Evolutionary conservation across 92 coral and sea anemone species (phyloP).

Genomic region (Zoanthus solanderi): DNA sequence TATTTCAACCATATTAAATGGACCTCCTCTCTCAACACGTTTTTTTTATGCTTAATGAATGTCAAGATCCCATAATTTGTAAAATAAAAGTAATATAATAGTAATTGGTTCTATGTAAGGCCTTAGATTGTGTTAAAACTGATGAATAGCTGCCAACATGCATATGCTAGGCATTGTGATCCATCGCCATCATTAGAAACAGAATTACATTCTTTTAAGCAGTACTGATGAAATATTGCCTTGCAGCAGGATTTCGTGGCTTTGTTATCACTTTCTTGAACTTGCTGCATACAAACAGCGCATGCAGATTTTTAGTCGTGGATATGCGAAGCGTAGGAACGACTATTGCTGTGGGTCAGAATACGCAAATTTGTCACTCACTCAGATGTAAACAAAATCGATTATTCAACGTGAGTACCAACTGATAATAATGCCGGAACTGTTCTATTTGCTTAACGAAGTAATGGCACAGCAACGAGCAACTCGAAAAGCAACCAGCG

Average conservation of each 20-base stretch:
- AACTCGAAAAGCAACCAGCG: not conserved
- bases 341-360: no score
- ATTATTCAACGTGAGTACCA: not conserved
- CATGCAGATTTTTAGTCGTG: not conserved
- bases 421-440: not conserved
- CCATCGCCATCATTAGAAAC: conserved; percentile 11
- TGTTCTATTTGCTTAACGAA: no score
- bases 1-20: not conserved
- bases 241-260: conserved; percentile 5
- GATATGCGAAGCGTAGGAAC: no score
- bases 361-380: no score
- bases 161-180: not conserved
- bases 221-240: conserved; percentile 2
- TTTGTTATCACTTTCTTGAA: conserved; percentile 14
- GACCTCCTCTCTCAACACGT: not conserved
- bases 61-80: not conserved
- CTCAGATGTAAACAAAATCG: no score
- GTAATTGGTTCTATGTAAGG: conserved; percentile 10
- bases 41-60: not conserved
- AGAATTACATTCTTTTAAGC: conserved; percentile 9
- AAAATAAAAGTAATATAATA: not conserved
- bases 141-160: not conserved
- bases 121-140: conserved; percentile 4
- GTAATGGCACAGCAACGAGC: no score
- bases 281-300: not conserved